Evolutionary conservation across 2,113 vertebrate genomes (phyloP).

Genomic region (Cisticola juncidis): DNA sequence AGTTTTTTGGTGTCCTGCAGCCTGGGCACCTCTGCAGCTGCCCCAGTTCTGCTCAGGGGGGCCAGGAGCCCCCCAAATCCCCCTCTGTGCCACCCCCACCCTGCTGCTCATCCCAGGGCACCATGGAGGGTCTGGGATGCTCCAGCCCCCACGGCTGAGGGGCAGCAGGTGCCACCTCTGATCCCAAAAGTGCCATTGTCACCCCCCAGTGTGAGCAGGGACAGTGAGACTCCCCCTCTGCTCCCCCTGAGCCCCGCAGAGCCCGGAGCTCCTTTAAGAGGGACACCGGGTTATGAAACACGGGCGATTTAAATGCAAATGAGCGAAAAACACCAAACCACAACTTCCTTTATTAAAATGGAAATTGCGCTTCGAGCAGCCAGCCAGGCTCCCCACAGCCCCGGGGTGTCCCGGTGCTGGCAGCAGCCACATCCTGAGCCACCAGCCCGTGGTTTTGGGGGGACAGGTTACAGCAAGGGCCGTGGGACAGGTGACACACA

Average conservation of each 20-base stretch:
- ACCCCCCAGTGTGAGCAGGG: neutral
- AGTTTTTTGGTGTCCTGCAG: neutral
- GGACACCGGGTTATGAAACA: neutral
- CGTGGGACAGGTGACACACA: rapidly evolving
- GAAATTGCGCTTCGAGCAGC: conserved; percentile 59
- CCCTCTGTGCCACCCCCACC: neutral
- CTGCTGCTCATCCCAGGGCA: neutral
- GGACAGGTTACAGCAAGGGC: neutral
- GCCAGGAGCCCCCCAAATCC: neutral
- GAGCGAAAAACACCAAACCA: conserved; percentile 29
- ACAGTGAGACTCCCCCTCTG: neutral
- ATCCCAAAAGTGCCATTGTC: neutral
- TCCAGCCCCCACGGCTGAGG: neutral
- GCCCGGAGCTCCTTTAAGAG: neutral
- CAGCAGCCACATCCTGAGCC: neutral
- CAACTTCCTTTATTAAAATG: conserved; percentile 76
- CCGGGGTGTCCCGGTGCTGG: neutral
- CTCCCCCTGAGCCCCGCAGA: neutral
- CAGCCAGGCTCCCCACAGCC: neutral
- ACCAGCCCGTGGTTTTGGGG: rapidly evolving
- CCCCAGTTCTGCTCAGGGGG: neutral
- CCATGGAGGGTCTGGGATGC: rapidly evolving
- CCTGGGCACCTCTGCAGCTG: neutral
- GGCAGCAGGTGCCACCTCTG: neutral
- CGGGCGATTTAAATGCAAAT: conserved; percentile 74